These are phyloP conservation scores for Poeciliopsis gracilis DNA, from an alignment of 2,797 vertebrate genomes.

Conservation along the genomic window DNA sequence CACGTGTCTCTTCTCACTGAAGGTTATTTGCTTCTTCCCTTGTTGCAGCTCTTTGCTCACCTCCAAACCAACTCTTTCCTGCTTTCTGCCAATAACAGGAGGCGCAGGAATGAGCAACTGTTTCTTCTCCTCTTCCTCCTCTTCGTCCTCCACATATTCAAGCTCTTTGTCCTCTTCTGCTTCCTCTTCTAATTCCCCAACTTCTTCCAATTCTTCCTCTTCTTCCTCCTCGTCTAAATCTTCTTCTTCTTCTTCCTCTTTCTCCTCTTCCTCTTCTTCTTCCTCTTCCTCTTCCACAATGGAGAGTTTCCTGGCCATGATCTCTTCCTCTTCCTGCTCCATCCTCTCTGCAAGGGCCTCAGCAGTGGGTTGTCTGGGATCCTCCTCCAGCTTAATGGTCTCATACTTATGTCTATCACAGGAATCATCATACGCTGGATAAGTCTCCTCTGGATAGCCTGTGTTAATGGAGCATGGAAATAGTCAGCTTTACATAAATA, in stretches of 20 bases:
- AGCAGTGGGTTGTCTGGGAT: conserved; percentile 82
- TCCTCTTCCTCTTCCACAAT: conserved; percentile 63
- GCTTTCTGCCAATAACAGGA: conserved; percentile 36
- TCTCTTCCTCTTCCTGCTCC: conserved; percentile 77
- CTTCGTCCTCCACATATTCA: conserved; percentile 63
- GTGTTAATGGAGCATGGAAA: conserved; percentile 27
- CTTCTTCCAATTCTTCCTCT: conserved; percentile 56
- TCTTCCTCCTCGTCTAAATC: conserved; percentile 32
- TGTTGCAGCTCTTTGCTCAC: conserved; percentile 51
- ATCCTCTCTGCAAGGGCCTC: conserved; percentile 94
- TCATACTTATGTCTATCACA: conserved; percentile 42
- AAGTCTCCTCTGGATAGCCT: conserved; percentile 97
- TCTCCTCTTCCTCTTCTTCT: conserved; percentile 55
- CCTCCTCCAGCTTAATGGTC: conserved; percentile 74
- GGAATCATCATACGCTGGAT: conserved; percentile 83
- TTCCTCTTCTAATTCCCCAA: conserved; percentile 27
- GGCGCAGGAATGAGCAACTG: conserved; percentile 57
- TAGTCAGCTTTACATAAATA: not conserved
- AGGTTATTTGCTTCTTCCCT: conserved; percentile 68
- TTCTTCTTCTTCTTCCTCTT: conserved; percentile 44
- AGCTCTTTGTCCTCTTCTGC: conserved; percentile 50
- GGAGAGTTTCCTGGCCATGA: conserved; percentile 56
- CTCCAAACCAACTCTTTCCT: conserved; percentile 50
- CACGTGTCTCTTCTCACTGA: conserved; percentile 71
- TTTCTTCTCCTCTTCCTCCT: conserved; percentile 76